A percentile compares a stretch with the other conserved stretches of the same genome.
phyloP scores from a whole-genome alignment of 2,888 invertebrate genomes.

The Platycnemis pennipes region DNA sequence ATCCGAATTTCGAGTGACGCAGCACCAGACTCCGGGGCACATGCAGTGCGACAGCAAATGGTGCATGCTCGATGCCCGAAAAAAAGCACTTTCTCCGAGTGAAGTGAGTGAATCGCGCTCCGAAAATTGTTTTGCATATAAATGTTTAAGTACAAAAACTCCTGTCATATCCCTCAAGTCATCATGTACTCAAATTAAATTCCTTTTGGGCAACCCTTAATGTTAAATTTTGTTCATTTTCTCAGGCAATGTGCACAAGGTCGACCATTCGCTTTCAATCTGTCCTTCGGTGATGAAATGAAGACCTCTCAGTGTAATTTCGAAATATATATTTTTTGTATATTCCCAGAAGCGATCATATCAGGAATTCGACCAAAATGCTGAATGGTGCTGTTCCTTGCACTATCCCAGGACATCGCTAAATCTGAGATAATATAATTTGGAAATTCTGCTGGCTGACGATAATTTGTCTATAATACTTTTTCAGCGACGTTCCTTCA shows the following conservation, averaged over 20 bases:
- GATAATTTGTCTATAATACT: not conserved
- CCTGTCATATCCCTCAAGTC: not conserved
- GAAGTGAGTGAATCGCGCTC: not conserved
- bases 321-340: not conserved
- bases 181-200: not conserved
- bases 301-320: not conserved
- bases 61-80: too few relatives aligned
- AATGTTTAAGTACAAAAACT: not conserved
- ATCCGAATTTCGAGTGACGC: too few relatives aligned
- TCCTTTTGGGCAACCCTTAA: not conserved
- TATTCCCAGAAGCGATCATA: not conserved
- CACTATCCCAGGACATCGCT: not conserved
- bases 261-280: not conserved
- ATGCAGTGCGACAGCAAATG: not conserved
- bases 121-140: not conserved
- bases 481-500: constrained; percentile 13
- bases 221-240: not conserved
- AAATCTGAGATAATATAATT: not conserved
- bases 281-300: not conserved
- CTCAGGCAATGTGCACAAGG: not conserved
- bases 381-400: not conserved
- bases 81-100: not conserved
- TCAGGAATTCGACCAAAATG: constrained; percentile 28
- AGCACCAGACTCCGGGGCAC: too few relatives aligned
- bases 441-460: not conserved